These are phyloP conservation scores for Anisognathus igniventris DNA, from an alignment of 2,797 vertebrate genomes.

Conservation along the genomic window DNA sequence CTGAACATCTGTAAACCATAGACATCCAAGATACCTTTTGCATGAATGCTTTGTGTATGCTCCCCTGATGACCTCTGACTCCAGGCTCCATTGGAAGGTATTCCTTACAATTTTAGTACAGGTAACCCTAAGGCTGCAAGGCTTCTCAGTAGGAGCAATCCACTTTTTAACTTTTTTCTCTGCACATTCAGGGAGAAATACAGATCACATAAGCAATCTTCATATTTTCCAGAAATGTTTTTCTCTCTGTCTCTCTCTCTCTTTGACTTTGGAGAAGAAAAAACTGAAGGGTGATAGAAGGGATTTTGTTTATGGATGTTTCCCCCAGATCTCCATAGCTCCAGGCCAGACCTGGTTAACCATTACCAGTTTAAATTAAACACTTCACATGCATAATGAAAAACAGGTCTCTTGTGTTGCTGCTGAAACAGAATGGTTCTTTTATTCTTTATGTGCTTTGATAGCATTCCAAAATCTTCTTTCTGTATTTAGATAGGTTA, in stretches of 20 bases:
- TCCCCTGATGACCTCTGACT: neutral
- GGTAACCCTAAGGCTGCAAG: neutral
- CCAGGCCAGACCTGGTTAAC: neutral
- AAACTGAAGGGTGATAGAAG: neutral
- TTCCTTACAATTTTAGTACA: neutral
- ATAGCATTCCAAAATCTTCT: constrained; percentile 27
- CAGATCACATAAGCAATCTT: neutral
- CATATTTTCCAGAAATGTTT: neutral
- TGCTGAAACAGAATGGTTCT: neutral
- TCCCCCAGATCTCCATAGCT: neutral
- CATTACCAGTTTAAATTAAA: constrained; percentile 47
- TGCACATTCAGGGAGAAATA: neutral
- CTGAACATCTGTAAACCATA: neutral
- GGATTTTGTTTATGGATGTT: neutral
- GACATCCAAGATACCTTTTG: neutral
- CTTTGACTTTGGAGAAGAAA: neutral
- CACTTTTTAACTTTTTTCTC: neutral
- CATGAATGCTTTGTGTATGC: neutral
- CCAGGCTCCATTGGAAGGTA: neutral
- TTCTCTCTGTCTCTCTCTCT: neutral
- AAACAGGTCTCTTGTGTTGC: neutral
- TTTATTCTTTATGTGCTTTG: constrained; percentile 14
- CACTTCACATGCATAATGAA: constrained; percentile 17
- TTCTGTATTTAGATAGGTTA: constrained; percentile 23
- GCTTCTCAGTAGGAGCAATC: neutral